phyloP scores from a whole-genome alignment of 2,113 vertebrate genomes.

The Gobiocypris rarus region DNA sequence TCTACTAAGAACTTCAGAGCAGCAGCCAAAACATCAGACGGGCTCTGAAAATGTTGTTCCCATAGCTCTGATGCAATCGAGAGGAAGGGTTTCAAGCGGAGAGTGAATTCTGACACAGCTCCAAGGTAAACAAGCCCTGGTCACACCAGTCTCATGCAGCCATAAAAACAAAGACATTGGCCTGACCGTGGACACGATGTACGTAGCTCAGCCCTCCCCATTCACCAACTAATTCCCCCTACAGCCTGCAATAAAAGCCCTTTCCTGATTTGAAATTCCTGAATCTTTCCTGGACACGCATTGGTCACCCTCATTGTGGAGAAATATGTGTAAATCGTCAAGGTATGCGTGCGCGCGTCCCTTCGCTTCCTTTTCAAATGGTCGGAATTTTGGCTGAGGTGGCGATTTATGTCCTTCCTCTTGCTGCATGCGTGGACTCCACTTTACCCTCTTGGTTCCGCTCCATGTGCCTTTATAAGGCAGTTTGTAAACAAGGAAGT shows the following conservation, averaged over 20 bases:
- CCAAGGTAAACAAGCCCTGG: slow-evolving; percentile 71
- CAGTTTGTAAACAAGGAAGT: slow-evolving; percentile 70
- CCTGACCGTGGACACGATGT: slow-evolving; percentile 60
- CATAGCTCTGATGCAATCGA: slow-evolving; percentile 67
- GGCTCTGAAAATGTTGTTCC: neutral
- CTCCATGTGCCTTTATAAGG: slow-evolving; percentile 32
- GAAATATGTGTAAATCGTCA: slow-evolving; percentile 68
- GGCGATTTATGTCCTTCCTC: slow-evolving; percentile 67
- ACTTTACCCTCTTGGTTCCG: slow-evolving; percentile 61
- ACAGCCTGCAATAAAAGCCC: slow-evolving; percentile 68
- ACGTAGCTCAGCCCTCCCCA: slow-evolving; percentile 70
- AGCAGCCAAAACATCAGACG: neutral
- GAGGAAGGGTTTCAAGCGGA: slow-evolving; percentile 13
- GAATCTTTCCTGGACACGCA: slow-evolving; percentile 70
- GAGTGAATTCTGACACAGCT: slow-evolving; percentile 58
- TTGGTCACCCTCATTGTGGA: slow-evolving; percentile 70
- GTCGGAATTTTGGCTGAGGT: slow-evolving; percentile 70
- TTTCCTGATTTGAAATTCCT: slow-evolving; percentile 68
- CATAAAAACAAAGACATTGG: slow-evolving; percentile 74
- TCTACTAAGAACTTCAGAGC: neutral
- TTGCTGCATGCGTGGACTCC: slow-evolving; percentile 66
- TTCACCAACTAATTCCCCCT: slow-evolving; percentile 76
- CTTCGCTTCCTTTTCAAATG: slow-evolving; percentile 66
- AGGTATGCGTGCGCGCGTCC: slow-evolving; percentile 51
- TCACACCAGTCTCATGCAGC: slow-evolving; percentile 67